Base-by-base conservation (phyloP, 2,113 vertebrate species). In the Vulpes ferrilata region DNA sequence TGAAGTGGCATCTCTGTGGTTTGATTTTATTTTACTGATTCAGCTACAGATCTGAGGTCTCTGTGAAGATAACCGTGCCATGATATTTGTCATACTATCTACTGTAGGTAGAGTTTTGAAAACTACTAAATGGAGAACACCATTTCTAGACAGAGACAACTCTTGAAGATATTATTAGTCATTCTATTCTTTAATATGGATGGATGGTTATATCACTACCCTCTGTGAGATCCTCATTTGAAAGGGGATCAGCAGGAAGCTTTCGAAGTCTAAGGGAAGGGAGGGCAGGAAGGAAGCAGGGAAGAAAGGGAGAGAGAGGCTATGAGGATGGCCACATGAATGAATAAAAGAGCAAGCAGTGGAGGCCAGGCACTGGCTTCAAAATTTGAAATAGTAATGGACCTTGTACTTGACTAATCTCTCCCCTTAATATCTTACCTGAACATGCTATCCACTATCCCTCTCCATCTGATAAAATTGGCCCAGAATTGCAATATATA, bases 251-350 rank as follows among this genome's bases (percentile, higher is more conserved):
- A 80, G 78, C 15, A 73, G 84, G 48, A 92, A 35, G 73, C 25
- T 90, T 60, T 16, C 43, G 51, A 51, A 64, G n/a, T 59, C 22
- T 62, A 81, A 79, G 79, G 57, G 60, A 78, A 86, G 10, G 2
- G 13, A 79, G 22, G 22, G 80, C 3, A 23, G 57, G 22, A 73
- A 86, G 88, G 7, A 48, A 30, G 17, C 67, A 19, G 1, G 19
- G 35, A 69, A 81, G 43, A 81, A 15, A 53, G 11, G 4, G 17
- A 83, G 0, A 81, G 0, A 16, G 53, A 94, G 32, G 88, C 60
- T 38, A 80, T 90, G n/a, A 96, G 13, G 87, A 53, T 76, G 59
- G 60, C 35, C 53, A 81, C 74, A 84, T 67, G 74, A 97, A 92
- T n/a, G 0, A 0, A 78, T 79, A 53, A 80, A 95, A 65, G 71